Conservation (phyloP, 2,888 invertebrate species). For the Eupsilia transversa region DNA sequence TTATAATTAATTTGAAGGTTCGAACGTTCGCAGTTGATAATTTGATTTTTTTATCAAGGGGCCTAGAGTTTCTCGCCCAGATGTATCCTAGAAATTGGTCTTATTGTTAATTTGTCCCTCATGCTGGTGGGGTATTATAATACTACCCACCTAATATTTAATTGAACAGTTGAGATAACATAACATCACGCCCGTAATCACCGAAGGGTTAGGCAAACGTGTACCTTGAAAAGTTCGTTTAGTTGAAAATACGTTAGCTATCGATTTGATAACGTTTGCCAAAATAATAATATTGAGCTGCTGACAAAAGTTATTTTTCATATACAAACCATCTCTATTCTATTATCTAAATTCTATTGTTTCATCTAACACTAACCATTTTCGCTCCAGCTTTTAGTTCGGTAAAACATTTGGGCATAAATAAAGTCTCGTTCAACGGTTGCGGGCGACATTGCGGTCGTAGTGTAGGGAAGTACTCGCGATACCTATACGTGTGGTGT, state of each 20-base stretch:
- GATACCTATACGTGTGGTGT: constrained; percentile 43
- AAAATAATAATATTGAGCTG: background rate
- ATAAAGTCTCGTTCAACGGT: constrained; percentile 60
- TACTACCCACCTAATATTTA: background rate
- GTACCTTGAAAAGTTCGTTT: no score
- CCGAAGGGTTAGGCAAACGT: no score
- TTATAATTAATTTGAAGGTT: constrained; percentile 36
- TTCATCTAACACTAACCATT: constrained; percentile 37
- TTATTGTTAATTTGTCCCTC: background rate
- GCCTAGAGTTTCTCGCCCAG: background rate
- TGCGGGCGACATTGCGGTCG: constrained; percentile 62
- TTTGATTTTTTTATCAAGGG: background rate
- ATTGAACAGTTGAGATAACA: background rate
- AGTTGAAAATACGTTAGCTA: no score
- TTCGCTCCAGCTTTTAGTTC: constrained; percentile 30
- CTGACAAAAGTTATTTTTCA: background rate
- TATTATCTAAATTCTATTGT: constrained; percentile 13
- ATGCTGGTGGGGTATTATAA: background rate
- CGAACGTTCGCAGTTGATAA: constrained; percentile 8
- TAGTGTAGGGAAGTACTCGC: constrained; percentile 43
- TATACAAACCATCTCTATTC: background rate
- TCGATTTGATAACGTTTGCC: background rate
- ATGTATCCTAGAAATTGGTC: background rate
- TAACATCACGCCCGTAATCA: no score
- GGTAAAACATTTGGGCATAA: constrained; percentile 56